Evolutionary conservation across 30 jellyfish, hydroid and myxozoan genomes (phyloP).

Genomic region (Phacellophora camtschatica): DNA sequence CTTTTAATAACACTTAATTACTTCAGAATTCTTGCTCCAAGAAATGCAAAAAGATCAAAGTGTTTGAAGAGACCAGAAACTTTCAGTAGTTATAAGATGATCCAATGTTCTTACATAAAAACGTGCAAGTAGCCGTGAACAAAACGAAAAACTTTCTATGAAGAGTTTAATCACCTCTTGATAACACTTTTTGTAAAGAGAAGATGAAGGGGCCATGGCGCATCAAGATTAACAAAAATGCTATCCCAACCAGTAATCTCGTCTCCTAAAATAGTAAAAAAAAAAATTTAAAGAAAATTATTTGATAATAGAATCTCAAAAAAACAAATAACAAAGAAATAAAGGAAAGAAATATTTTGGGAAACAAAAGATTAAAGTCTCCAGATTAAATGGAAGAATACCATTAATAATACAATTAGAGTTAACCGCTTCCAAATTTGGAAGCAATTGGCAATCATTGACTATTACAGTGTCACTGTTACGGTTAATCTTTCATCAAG

Average conservation of each 20-base stretch:
- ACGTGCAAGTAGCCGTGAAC: no score
- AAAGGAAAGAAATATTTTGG: slow-evolving; percentile 8
- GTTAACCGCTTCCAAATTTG: background rate
- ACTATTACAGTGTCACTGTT: no score
- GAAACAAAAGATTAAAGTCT: no score
- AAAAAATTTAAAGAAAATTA: background rate
- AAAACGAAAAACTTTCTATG: background rate
- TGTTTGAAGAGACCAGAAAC: no score
- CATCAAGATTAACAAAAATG: slow-evolving; percentile 47
- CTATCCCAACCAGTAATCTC: slow-evolving; percentile 78
- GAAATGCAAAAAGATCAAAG: no score
- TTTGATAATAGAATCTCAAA: background rate
- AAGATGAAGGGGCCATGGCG: slow-evolving; percentile 98
- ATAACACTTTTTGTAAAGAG: slow-evolving; percentile 73
- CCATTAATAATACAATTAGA: no score
- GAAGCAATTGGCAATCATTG: no score
- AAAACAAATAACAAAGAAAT: no score
- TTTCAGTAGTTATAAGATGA: no score
- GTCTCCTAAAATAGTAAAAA: slow-evolving; percentile 23
- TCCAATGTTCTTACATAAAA: no score
- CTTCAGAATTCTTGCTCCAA: no score
- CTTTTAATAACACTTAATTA: no score
- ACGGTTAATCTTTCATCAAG: background rate
- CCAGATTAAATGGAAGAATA: background rate
- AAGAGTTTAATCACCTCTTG: slow-evolving; percentile 47